Base-by-base conservation (phyloP, 2,888 invertebrate species). In the Aphodius granarius region DNA sequence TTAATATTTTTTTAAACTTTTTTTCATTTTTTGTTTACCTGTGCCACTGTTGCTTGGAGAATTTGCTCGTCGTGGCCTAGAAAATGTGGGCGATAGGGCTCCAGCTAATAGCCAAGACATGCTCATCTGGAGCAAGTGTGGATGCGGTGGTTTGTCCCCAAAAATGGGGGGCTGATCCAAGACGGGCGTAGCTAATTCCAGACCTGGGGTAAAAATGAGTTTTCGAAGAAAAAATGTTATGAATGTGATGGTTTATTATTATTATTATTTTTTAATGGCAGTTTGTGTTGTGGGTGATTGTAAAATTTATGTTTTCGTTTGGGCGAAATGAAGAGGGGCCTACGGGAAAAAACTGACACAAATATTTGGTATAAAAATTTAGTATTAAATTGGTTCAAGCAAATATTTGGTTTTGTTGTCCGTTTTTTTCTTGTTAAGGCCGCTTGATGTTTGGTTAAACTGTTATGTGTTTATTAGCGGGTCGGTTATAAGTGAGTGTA, bases 121-220 rank as follows among this genome's bases (percentile, higher is more conserved):
- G 77, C 86, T 86, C 86, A 87, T 86, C 65, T 84, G 87, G 74
- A 87, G 79, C 71, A 86, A 79, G 85, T 88, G 81, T 81, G 82
- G 85, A 81, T 82, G 85, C 0, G 82, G 82, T 43, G 83, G 83
- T 18, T 83, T 83, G 17, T 79, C 80, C 9, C 81, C 79, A 86
- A 89, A 88, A 6, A 89, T 88, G 77, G 88, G 87, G 3, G 88
- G 86, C 80, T 90, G 89, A 78, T 92, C 93, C 78, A 93, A 84
- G 64, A 95, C 93, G 0, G 95, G 95, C 64, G 95, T 95, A 74
- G 92, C 92, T 81, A 95, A 88, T 85, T 94, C 94, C 78, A 94
- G 79, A 75, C 86, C 87, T 87, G 76, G 17, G 20, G 71, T 63
- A 73, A 72, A 23, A 13, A 20, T 4, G 6, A 72, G 13, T 71